Percentiles rank a stretch among this genome's conserved stretches.
These are phyloP conservation scores for Drosophila hawaiiensis DNA, from an alignment of 2,888 invertebrate species.

Conservation along the genomic window DNA sequence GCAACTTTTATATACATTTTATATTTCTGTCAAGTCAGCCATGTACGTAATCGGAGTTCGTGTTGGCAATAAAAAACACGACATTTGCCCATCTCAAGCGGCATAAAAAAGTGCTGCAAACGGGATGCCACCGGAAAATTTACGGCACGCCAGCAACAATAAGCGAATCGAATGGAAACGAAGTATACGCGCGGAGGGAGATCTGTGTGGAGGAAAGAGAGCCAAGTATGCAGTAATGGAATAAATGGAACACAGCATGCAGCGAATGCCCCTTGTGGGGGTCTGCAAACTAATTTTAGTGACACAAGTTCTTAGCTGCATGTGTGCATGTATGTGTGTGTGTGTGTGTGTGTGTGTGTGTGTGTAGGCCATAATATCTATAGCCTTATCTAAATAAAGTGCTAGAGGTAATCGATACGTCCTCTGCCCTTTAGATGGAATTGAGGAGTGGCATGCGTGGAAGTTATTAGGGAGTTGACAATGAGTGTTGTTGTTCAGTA, in stretches of 20 bases:
- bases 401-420: slow-evolving; percentile 17
- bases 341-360: slow-evolving; percentile 5
- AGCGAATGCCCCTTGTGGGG: slow-evolving; percentile 46
- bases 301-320: slow-evolving; percentile 47
- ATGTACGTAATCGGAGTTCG: neutral
- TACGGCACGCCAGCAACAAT: slow-evolving; percentile 69
- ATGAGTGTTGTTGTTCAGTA: neutral
- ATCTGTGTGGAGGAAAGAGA: slow-evolving; percentile 6
- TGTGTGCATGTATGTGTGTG: slow-evolving; percentile 3
- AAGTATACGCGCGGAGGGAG: slow-evolving; percentile 4
- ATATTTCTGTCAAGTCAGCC: neutral
- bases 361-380: neutral
- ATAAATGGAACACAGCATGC: slow-evolving; percentile 57
- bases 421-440: neutral
- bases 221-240: slow-evolving; percentile 58
- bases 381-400: slow-evolving; percentile 19
- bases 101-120: slow-evolving; percentile 33
- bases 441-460: neutral
- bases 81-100: slow-evolving; percentile 20
- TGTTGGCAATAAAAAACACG: neutral
- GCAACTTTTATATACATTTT: neutral
- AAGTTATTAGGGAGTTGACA: neutral
- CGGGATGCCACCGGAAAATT: slow-evolving; percentile 69
- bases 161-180: slow-evolving; percentile 23
- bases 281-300: slow-evolving; percentile 66